phyloP scores from a whole-genome alignment of 2,113 vertebrate genomes.

The Pterocles orientalis region DNA sequence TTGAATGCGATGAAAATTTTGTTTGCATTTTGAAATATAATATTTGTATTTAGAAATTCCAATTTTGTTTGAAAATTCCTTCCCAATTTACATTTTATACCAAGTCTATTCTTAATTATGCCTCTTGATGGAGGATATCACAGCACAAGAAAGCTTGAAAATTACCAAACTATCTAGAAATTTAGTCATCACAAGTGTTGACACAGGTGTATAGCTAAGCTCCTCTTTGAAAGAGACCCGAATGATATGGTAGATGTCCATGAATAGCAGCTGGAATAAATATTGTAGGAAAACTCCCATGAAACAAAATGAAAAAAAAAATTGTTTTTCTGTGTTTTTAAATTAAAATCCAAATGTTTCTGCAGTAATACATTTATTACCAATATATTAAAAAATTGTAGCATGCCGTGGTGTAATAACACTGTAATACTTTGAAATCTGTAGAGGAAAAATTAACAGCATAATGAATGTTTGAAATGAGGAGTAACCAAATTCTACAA shows the following conservation, averaged over 20 bases:
- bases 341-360: background rate
- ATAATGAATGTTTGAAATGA: background rate
- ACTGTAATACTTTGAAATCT: background rate
- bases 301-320: background rate
- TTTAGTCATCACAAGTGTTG: background rate
- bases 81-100: background rate
- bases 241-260: background rate
- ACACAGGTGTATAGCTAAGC: background rate
- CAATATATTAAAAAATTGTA: background rate
- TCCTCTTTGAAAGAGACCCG: background rate
- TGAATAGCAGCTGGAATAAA: background rate
- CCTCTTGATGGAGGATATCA: background rate
- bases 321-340: background rate
- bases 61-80: background rate
- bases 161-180: background rate
- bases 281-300: background rate
- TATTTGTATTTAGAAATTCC: background rate
- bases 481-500: background rate
- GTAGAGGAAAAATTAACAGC: background rate
- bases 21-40: background rate
- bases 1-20: background rate
- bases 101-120: background rate
- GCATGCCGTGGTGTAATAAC: background rate
- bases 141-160: background rate
- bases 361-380: background rate